These are phyloP conservation scores for Melospiza georgiana DNA, from an alignment of 2,113 vertebrate species.

Conservation along the genomic window DNA sequence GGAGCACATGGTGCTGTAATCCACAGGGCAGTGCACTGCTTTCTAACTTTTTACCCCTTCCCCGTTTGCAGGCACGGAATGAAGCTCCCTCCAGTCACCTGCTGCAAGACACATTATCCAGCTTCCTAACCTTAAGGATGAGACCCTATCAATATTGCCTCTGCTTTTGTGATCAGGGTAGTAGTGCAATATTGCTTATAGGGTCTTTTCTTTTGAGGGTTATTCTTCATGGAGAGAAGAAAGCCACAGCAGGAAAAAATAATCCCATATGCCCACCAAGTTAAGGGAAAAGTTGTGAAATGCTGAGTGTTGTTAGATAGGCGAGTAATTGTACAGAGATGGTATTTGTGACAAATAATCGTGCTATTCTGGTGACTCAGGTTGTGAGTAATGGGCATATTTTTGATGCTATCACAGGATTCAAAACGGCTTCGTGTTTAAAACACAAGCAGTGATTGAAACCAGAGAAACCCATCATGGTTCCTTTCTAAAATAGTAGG, in stretches of 20 bases:
- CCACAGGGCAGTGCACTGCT: background rate
- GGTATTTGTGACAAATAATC: conserved; percentile 26
- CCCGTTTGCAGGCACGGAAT: conserved; percentile 68
- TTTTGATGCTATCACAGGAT: conserved; percentile 30
- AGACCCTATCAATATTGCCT: conserved; percentile 95
- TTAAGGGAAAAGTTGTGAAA: conserved; percentile 41
- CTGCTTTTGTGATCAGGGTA: conserved; percentile 87
- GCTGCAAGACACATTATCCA: conserved; percentile 56
- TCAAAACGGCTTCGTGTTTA: background rate
- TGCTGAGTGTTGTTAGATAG: background rate
- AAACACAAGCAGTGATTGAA: conserved; percentile 32
- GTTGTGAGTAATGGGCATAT: conserved; percentile 44
- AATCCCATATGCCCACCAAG: background rate
- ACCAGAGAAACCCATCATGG: conserved; percentile 11
- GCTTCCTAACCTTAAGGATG: conserved; percentile 78
- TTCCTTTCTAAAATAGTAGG: conserved; percentile 32
- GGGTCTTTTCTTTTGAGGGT: conserved; percentile 88
- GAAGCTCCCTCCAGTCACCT: conserved; percentile 56
- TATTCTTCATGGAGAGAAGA: conserved; percentile 61
- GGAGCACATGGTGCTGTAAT: background rate
- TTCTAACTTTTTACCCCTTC: conserved; percentile 70
- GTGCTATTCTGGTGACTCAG: conserved; percentile 38
- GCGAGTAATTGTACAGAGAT: conserved; percentile 21
- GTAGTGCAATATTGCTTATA: conserved; percentile 99
- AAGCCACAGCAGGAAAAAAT: conserved; percentile 38